A percentile compares a stretch with the other conserved stretches of the same genome.
phyloP scores from a whole-genome alignment of 2,888 invertebrate genomes.

The Abrostola triplasia region DNA sequence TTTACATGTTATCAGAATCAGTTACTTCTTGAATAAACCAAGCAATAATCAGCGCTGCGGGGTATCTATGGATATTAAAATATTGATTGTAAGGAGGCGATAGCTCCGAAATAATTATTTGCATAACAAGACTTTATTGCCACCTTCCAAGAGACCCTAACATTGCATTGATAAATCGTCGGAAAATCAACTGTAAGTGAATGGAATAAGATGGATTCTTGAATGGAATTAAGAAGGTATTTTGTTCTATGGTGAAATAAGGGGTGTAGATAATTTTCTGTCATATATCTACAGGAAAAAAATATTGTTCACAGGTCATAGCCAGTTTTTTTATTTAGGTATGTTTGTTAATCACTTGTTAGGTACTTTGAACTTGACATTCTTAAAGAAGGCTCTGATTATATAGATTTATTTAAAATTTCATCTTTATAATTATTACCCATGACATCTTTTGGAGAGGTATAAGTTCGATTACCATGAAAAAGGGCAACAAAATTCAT shows the following conservation, averaged over 20 bases:
- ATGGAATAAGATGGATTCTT: not conserved
- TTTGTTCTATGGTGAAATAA: conserved; percentile 25
- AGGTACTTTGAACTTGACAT: too few species aligned
- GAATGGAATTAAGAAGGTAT: not conserved
- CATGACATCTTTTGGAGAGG: too few species aligned
- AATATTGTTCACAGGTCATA: too few species aligned
- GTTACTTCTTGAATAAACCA: conserved; percentile 26
- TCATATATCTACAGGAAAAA: too few species aligned
- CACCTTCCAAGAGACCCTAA: conserved; percentile 32
- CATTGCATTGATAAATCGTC: not conserved
- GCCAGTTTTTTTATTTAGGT: too few species aligned
- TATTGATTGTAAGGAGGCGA: conserved; percentile 53
- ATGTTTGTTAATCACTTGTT: too few species aligned
- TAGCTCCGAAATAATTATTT: conserved; percentile 51
- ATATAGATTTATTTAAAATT: too few species aligned
- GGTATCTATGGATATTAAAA: conserved; percentile 57
- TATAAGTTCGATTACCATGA: too few species aligned
- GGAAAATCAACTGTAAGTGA: conserved; percentile 5
- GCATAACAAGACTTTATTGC: conserved; percentile 62
- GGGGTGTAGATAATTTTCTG: conserved; percentile 1
- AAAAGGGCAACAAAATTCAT: too few species aligned
- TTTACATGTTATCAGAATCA: not conserved
- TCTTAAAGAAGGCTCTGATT: too few species aligned
- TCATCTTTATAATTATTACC: too few species aligned
- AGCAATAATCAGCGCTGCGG: conserved; percentile 24